These are phyloP conservation scores for Scophthalmus maximus DNA, from an alignment of 2,113 vertebrate genomes.

Conservation along the genomic window DNA sequence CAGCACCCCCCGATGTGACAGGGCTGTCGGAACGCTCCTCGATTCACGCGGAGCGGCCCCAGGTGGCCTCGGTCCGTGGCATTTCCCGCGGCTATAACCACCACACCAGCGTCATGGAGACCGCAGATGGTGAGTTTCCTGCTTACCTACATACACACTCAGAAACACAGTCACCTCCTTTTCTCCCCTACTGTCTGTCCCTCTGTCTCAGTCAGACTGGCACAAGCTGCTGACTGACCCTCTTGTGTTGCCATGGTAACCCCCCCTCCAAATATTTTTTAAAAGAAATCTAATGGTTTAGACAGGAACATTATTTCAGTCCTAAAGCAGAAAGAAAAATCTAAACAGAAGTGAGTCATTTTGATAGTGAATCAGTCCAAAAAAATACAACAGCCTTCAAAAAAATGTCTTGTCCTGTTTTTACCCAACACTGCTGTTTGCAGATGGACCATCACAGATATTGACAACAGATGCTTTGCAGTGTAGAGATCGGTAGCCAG, in stretches of 20 bases:
- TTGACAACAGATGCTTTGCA: not conserved
- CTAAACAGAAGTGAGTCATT: not conserved
- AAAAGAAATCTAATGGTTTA: too few species aligned
- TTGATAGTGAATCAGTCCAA: not conserved
- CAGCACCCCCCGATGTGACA: slow-evolving; percentile 94
- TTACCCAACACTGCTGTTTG: not conserved
- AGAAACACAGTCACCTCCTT: slow-evolving; percentile 24
- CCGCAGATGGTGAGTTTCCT: slow-evolving; percentile 91
- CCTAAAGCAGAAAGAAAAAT: too few species aligned
- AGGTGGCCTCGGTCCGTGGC: slow-evolving; percentile 87
- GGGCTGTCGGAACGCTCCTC: slow-evolving; percentile 86
- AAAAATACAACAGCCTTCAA: too few species aligned
- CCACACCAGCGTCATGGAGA: slow-evolving; percentile 88
- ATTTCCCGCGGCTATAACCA: slow-evolving; percentile 84
- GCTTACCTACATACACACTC: slow-evolving; percentile 4
- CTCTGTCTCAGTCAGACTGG: slow-evolving; percentile 66
- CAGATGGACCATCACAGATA: slow-evolving; percentile 5
- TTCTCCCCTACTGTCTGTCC: slow-evolving; percentile 63
- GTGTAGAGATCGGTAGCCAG: not conserved
- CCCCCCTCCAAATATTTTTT: too few species aligned
- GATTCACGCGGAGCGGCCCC: slow-evolving; percentile 83
- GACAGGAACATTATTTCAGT: not conserved
- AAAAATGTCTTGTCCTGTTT: too few species aligned
- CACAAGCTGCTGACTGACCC: slow-evolving; percentile 58
- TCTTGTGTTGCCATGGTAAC: slow-evolving; percentile 66